phyloP scores from a whole-genome alignment of 2,888 invertebrate species.

The Pristionchus fissidentatus region DNA sequence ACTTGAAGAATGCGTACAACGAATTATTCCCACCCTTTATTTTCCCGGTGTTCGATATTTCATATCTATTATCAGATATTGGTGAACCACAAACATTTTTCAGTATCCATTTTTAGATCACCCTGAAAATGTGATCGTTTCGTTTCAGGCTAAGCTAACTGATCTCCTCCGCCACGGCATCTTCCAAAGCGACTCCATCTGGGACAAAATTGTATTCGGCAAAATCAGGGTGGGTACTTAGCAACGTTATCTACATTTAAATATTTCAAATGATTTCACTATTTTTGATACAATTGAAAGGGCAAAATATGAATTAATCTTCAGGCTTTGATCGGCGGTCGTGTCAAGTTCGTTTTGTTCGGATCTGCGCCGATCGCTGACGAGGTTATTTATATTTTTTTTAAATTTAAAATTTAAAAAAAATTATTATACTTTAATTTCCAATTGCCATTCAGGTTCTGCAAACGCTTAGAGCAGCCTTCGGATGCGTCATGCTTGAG shows the following conservation, averaged over 20 bases:
- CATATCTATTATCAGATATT: too few species aligned
- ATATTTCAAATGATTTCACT: neutral
- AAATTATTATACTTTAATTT: neutral
- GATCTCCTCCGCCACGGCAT: constrained; percentile 61
- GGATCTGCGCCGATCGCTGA: constrained; percentile 95
- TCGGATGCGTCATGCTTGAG: constrained; percentile 72
- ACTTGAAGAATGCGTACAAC: constrained; percentile 46
- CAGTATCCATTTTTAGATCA: neutral
- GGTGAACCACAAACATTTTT: too few species aligned
- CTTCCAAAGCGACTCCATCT: constrained; percentile 62
- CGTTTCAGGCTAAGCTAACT: constrained; percentile 53
- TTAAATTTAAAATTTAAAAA: neutral
- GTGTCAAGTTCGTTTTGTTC: constrained; percentile 90
- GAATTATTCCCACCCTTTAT: too few species aligned
- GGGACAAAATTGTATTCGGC: constrained; percentile 72
- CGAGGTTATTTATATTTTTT: constrained; percentile 79
- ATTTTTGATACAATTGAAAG: too few species aligned
- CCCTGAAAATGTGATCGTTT: neutral
- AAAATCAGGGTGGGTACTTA: constrained; percentile 59
- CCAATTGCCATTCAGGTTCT: constrained; percentile 49
- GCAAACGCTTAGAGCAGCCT: constrained; percentile 75
- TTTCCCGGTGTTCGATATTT: too few species aligned
- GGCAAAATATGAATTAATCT: too few species aligned
- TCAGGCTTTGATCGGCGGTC: constrained; percentile 84
- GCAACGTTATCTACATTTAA: too few species aligned